Percentiles rank a stretch among this genome's conserved stretches.
These are phyloP conservation scores for Eurytoma californica DNA, from an alignment of 2,888 invertebrate genomes.

Conservation along the genomic window DNA sequence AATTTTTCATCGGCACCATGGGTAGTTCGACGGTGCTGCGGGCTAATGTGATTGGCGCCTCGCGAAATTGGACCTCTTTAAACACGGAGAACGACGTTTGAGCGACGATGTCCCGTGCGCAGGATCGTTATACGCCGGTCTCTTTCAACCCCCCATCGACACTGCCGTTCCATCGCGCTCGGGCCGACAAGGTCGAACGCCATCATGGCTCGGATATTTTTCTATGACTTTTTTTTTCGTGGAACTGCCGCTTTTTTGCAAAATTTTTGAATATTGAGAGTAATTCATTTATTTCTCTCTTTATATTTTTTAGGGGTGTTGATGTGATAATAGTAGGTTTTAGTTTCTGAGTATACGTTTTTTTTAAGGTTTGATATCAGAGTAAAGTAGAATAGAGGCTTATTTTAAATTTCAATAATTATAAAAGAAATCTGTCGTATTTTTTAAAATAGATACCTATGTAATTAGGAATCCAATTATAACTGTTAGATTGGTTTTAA, in stretches of 20 bases:
- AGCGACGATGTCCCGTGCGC: constrained; percentile 27
- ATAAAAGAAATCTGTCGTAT: too few species aligned
- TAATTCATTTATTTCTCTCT: not conserved
- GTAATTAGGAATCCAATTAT: too few species aligned
- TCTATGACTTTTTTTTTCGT: not conserved
- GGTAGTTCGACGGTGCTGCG: constrained; percentile 43
- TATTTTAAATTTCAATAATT: too few species aligned
- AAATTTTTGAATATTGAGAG: not conserved
- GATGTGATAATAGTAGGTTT: too few species aligned
- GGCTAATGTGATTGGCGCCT: constrained; percentile 68
- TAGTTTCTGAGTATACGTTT: too few species aligned
- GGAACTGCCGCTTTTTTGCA: not conserved
- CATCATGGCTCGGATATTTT: not conserved
- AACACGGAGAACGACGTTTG: constrained; percentile 64
- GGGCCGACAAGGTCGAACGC: not conserved
- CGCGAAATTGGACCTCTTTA: constrained; percentile 69
- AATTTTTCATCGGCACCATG: constrained; percentile 34
- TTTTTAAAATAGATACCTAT: too few species aligned
- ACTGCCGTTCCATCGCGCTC: not conserved
- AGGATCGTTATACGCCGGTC: constrained; percentile 19
- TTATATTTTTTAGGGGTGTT: not conserved
- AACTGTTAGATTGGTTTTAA: too few species aligned
- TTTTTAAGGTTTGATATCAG: too few species aligned
- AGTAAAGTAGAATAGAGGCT: too few species aligned
- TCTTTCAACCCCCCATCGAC: not conserved